These are phyloP conservation scores for Calliopsis andreniformis DNA, from an alignment of 1,140 invertebrate species.

Conservation along the genomic window DNA sequence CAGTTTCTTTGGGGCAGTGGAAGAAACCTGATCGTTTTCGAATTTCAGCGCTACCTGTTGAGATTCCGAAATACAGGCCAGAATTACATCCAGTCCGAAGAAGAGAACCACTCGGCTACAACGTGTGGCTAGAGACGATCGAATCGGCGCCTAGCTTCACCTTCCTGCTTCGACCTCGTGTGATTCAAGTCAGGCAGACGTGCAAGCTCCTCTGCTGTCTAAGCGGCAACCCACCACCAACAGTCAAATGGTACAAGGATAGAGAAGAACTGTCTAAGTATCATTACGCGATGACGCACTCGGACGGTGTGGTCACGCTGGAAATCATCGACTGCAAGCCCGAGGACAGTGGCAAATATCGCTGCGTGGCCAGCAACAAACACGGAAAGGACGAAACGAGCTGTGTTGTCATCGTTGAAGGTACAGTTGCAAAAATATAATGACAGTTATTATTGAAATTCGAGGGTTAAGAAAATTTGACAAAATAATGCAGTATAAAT, in stretches of 20 bases:
- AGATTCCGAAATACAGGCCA: conserved; percentile 89
- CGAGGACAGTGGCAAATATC: conserved; percentile 97
- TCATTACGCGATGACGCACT: conserved; percentile 93
- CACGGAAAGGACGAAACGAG: conserved; percentile 97
- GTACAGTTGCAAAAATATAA: conserved; percentile 80
- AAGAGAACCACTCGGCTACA: conserved; percentile 91
- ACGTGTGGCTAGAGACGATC: conserved; percentile 93
- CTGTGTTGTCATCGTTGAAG: conserved; percentile 98
- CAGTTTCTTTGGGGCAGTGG: too few relatives aligned
- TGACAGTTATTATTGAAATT: too few relatives aligned
- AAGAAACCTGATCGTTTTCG: background rate
- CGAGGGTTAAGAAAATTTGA: too few relatives aligned
- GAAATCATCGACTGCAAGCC: conserved; percentile 97
- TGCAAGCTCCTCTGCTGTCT: conserved; percentile 99
- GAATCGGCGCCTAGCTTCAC: conserved; percentile 97
- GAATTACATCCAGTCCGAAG: conserved; percentile 88
- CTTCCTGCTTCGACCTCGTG: conserved; percentile 97
- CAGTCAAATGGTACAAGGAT: conserved; percentile 96
- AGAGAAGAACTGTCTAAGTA: conserved; percentile 93
- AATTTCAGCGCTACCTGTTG: conserved; percentile 88
- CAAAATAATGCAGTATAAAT: too few relatives aligned
- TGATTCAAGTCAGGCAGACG: conserved; percentile 97
- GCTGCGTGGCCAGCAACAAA: conserved; percentile 94
- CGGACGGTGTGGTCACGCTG: conserved; percentile 97
- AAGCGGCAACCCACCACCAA: conserved; percentile 95